Base-by-base conservation (phyloP, 2,797 vertebrate genomes). In the Lateolabrax maculatus region DNA sequence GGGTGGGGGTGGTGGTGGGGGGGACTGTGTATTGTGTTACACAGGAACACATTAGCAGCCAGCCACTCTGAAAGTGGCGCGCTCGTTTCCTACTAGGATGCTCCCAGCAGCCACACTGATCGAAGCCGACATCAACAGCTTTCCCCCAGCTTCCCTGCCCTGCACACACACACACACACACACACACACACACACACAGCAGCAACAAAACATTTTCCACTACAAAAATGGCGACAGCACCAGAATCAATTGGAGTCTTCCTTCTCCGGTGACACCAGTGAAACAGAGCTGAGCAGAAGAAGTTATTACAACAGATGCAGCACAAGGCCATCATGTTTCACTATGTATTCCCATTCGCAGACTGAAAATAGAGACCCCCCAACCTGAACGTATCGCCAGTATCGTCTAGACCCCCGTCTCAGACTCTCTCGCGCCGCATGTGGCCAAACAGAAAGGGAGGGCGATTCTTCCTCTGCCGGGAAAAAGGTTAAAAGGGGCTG, bases 401-500 rank as follows among this genome's bases (percentile, higher is more conserved):
- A 55, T 66, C 64, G 58, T 87, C 85, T 63, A 71, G 75, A 84
- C 52, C 71, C 63, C 41, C n/a, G 6, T 61, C 77, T 79, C 23
- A 0, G 27, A 51, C 66, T 74, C 56, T 15, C n/a, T 60, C 57
- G 69, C 55, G 1, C 79, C 36, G 65, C 81, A 81, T 84, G 84
- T 76, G 79, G 71, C 79, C 71, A 21, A 71, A 48, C 75, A 52
- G 61, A 72, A 66, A 77, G 79, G 62, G 77, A 61, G 78, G 71
- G 65, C 8, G 39, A 81, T 73, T 80, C 61, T 81, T 86, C 84
- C 87, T 88, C 88, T 90, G 86, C 82, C 34, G 66, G 90, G 88
- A 91, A 92, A 91, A 90, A 93, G 92, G 93, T 92, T 95, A 92
- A 92, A 94, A 92, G 88, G 89, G 87, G 85, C 87, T 84, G 89